A percentile compares a stretch with the other conserved stretches of the same genome.
phyloP scores from a whole-genome alignment of 2,888 invertebrate species.

The Mesorhabditis spiculigera region DNA sequence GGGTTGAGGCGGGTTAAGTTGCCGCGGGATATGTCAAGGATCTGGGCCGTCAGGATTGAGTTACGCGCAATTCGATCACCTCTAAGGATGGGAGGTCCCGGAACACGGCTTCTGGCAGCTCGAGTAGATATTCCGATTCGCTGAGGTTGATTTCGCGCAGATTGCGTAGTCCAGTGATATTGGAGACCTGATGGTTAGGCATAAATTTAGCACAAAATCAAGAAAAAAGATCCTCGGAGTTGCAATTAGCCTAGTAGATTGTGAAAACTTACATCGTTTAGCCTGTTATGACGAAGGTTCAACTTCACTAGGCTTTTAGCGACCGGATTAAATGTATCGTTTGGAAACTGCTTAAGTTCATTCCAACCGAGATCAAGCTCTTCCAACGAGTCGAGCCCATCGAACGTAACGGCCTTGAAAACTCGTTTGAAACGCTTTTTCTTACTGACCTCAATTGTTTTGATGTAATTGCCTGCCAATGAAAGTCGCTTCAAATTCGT shows the following conservation, averaged over 20 bases:
- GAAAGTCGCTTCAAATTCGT: slow-evolving; percentile 79
- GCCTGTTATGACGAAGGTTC: slow-evolving; percentile 41
- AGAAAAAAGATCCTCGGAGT: background rate
- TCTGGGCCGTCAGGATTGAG: slow-evolving; percentile 18
- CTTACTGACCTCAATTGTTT: background rate
- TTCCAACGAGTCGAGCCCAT: slow-evolving; percentile 77
- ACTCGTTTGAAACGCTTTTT: slow-evolving; percentile 11
- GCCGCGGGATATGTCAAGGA: slow-evolving; percentile 43
- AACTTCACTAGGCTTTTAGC: slow-evolving; percentile 28
- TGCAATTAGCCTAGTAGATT: too few relatives aligned
- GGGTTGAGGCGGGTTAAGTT: slow-evolving; percentile 36
- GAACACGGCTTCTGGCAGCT: slow-evolving; percentile 19
- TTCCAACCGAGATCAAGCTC: slow-evolving; percentile 77
- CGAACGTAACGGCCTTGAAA: slow-evolving; percentile 77
- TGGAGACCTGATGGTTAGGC: background rate
- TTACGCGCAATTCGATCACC: slow-evolving; percentile 10
- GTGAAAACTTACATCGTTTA: slow-evolving; percentile 15
- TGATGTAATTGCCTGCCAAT: slow-evolving; percentile 66
- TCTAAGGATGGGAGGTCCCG: slow-evolving; percentile 30
- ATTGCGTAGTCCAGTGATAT: background rate
- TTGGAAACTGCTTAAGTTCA: slow-evolving; percentile 40
- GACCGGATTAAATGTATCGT: slow-evolving; percentile 35
- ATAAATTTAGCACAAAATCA: background rate
- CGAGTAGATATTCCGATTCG: background rate
- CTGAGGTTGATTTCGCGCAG: slow-evolving; percentile 3